Evolutionary conservation across 2,113 vertebrate genomes (phyloP), one percentile per base, ranked within the genome.

Genomic region (Piprites chloris): DNA sequence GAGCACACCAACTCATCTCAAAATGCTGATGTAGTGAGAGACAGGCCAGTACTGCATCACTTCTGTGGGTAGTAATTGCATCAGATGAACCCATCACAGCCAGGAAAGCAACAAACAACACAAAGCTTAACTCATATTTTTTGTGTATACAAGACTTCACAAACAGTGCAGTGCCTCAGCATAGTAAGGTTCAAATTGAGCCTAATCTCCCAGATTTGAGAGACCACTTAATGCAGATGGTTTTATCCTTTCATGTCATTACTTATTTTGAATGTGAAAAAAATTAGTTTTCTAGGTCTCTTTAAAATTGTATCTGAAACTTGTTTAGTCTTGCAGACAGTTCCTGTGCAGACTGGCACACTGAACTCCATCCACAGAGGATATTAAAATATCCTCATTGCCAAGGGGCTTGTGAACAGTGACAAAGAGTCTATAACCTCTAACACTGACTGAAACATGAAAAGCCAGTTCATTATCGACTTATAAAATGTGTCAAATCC

Each of bases 31-130:
- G 1, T 15, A 46, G 65, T 6, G 5, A 67, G 59, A 62, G 50
- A 66, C 10, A 33, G 12, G 24, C 13, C 42, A 20, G 19, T 62
- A 39, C 85, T 33, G 20, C 76, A 46, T 33, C 8, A 27, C 41
- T 65, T 30, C 13, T 2, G 0, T 11, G 53, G 50, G 69, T 3
- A 71, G 37, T 19, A 13, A 11, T 76, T n/a, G 44, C 9, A 2
- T 47, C 62, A 24, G 1, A 41, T 22, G 30, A 53, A 15, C 32
- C 61, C 30, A 32, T 20, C 0, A 0, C 56, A 74, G 47, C 33
- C 47, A 68, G 77, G 41, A 49, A 84, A 33, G 42, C 58, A 80
- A 78, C 5, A 71, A 62, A 68, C 76, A 62, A 68, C 58, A 37
- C 35, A 35, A 49, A 77, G 42, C 30, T 89, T 8, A 0, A 46